Conservation (phyloP, 2,888 invertebrate genomes). For the Stenodema calcarata region DNA sequence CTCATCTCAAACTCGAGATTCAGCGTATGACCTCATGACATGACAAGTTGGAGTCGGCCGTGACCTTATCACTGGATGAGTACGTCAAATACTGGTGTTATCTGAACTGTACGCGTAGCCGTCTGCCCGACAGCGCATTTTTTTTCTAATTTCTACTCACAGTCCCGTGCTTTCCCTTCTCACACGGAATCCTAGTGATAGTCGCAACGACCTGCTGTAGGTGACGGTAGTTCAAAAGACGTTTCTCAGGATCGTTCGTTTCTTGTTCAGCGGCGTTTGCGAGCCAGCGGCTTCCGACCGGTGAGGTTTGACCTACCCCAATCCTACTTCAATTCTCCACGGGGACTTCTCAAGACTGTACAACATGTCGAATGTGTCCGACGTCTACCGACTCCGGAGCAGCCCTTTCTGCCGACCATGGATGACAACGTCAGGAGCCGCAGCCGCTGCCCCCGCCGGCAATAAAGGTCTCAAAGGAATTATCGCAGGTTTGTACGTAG, state of each 20-base stretch:
- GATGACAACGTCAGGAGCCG: conserved; percentile 75
- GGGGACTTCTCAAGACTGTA: neutral
- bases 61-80: neutral
- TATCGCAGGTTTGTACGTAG: conserved; percentile 67
- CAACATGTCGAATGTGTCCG: neutral
- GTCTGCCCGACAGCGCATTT: too few species aligned
- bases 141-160: too few species aligned
- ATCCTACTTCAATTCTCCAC: neutral
- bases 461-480: conserved; percentile 86
- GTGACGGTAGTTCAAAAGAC: neutral
- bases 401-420: conserved; percentile 67
- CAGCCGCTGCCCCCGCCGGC: conserved; percentile 69
- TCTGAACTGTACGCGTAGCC: too few species aligned
- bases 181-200: neutral
- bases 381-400: neutral
- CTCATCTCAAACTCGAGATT: neutral
- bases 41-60: neutral
- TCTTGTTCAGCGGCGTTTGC: neutral
- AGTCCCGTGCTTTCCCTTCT: too few species aligned
- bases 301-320: neutral
- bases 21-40: neutral
- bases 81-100: neutral
- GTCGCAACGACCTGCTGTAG: neutral
- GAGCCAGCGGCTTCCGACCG: neutral
- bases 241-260: neutral